Conservation (phyloP, 2,797 vertebrate species). For the Heteromormyrus szaboi region DNA sequence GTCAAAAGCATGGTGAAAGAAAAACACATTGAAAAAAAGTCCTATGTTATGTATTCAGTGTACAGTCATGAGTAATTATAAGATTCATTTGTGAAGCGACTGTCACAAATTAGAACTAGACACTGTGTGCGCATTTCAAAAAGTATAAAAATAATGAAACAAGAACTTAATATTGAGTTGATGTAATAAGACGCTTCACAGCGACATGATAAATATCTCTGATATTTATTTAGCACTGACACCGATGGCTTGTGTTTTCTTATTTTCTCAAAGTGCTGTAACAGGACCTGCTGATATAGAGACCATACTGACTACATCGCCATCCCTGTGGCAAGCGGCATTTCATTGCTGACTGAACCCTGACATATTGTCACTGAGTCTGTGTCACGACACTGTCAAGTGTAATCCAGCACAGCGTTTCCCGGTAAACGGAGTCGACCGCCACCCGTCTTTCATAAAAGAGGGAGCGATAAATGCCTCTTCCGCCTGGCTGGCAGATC, state of each 20-base stretch:
- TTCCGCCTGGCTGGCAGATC: neutral
- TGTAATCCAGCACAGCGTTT: neutral
- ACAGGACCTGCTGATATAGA: neutral
- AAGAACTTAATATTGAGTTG: neutral
- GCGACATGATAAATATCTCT: neutral
- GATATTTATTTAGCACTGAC: neutral
- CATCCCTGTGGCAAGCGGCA: neutral
- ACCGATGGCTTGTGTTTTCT: neutral
- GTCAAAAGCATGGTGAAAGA: neutral
- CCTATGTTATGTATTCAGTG: neutral
- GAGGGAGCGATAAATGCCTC: neutral
- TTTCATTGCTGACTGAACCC: neutral
- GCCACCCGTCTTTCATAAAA: neutral
- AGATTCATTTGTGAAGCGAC: neutral
- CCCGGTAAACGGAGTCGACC: neutral
- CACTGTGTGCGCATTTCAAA: neutral
- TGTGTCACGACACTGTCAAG: neutral
- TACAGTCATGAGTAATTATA: slow-evolving; percentile 1
- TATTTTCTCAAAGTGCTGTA: neutral
- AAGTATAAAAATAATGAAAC: neutral
- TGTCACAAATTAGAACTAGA: neutral
- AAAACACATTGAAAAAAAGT: neutral
- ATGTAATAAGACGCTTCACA: neutral
- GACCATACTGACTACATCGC: neutral
- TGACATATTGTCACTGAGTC: neutral